Evolutionary conservation across 1,140 invertebrate genomes (phyloP).

Genomic region (Galleria mellonella): DNA sequence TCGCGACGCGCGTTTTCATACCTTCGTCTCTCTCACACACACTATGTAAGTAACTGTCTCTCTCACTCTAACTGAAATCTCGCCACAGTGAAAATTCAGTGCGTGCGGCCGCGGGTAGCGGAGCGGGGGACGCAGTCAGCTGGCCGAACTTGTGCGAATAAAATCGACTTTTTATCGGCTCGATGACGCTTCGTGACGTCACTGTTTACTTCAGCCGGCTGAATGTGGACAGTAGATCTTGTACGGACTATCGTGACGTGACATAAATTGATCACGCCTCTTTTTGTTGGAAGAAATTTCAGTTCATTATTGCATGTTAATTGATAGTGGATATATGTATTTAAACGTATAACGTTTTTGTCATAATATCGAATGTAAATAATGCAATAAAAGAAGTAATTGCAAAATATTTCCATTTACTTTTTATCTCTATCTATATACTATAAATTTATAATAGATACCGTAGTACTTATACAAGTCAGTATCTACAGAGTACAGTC

Average conservation of each 20-base stretch:
- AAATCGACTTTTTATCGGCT: conserved; percentile 73
- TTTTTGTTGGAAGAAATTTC: background rate
- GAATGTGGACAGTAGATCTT: conserved; percentile 42
- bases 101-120: conserved; percentile 28
- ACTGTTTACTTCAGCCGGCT: conserved; percentile 62
- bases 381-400: no score
- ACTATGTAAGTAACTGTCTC: background rate
- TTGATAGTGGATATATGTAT: conserved; percentile 4
- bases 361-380: no score
- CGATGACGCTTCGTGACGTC: conserved; percentile 69
- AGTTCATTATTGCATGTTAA: conserved; percentile 4
- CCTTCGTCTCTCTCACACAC: conserved; percentile 37
- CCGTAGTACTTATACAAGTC: no score
- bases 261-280: conserved; percentile 14
- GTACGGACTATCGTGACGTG: conserved; percentile 27
- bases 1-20: conserved; percentile 21
- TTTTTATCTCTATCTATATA: no score
- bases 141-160: conserved; percentile 70
- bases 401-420: no score
- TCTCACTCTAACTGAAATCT: conserved; percentile 56
- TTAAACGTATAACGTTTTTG: no score
- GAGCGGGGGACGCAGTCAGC: conserved; percentile 57
- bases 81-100: conserved; percentile 54
- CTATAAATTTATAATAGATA: no score
- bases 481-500: conserved; percentile 8